Evolutionary conservation across 2,113 vertebrate species (phyloP).

Genomic region (Formicarius rufipectus): DNA sequence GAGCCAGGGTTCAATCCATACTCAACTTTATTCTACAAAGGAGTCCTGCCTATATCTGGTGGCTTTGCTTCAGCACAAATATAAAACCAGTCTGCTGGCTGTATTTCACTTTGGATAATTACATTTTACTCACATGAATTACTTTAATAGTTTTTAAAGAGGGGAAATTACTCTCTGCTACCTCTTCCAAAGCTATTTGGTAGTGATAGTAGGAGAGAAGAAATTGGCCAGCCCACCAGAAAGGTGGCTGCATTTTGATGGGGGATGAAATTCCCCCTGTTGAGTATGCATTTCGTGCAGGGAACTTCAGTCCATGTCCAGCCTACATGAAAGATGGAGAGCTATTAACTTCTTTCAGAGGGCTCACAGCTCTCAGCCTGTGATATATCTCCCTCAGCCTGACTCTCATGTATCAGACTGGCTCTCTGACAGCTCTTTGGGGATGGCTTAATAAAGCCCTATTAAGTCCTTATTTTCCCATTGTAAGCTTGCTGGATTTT

Average conservation of each 20-base stretch:
- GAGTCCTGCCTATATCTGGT: neutral
- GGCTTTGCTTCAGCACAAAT: neutral
- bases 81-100: neutral
- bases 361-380: neutral
- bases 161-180: neutral
- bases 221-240: neutral
- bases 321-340: neutral
- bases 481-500: neutral
- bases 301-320: neutral
- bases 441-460: neutral
- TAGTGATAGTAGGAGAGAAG: neutral
- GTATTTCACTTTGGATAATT: constrained; percentile 26
- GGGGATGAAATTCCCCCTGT: neutral
- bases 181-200: neutral
- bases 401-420: neutral
- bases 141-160: neutral
- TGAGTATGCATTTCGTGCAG: neutral
- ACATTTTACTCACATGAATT: neutral
- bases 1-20: neutral
- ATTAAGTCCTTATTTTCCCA: neutral
- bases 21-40: neutral
- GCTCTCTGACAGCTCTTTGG: neutral
- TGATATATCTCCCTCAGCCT: neutral
- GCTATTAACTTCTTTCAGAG: neutral
- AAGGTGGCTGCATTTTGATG: neutral